Evolutionary conservation across 2,888 invertebrate genomes (phyloP).

Genomic region (Chromoteleia sp.): DNA sequence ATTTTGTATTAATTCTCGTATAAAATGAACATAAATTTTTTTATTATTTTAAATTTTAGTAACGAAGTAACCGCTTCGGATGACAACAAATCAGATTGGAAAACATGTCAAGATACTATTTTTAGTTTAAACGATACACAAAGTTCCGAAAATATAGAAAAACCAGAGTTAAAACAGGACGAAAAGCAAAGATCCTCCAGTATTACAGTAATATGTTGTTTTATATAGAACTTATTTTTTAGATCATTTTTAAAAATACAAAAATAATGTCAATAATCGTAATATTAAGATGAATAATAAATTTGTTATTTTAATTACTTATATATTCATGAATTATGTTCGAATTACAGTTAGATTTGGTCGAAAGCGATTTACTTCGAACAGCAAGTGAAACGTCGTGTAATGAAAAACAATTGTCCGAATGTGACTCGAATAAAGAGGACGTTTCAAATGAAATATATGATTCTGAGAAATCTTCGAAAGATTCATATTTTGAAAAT

Average conservation of each 20-base stretch:
- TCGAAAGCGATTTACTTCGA: neutral
- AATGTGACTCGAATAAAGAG: neutral
- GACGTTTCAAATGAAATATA: neutral
- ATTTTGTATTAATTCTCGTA: neutral
- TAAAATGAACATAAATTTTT: neutral
- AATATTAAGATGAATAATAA: too few species aligned
- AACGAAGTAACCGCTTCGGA: neutral
- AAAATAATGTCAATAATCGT: neutral
- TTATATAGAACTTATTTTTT: too few species aligned
- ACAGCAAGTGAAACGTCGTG: neutral
- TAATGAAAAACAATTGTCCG: neutral
- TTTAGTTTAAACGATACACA: neutral
- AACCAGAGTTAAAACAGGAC: neutral
- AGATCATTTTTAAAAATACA: too few species aligned
- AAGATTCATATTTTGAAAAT: slow-evolving; percentile 32
- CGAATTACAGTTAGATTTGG: neutral
- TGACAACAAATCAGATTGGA: neutral
- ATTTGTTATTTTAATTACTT: neutral
- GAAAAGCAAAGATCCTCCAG: neutral
- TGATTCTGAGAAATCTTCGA: neutral
- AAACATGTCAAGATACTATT: neutral
- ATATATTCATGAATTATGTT: neutral
- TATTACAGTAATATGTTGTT: too few species aligned
- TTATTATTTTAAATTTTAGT: neutral
- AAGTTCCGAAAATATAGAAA: neutral